Conservation (phyloP, 2,888 invertebrate genomes). For the Panorpa germanica region DNA sequence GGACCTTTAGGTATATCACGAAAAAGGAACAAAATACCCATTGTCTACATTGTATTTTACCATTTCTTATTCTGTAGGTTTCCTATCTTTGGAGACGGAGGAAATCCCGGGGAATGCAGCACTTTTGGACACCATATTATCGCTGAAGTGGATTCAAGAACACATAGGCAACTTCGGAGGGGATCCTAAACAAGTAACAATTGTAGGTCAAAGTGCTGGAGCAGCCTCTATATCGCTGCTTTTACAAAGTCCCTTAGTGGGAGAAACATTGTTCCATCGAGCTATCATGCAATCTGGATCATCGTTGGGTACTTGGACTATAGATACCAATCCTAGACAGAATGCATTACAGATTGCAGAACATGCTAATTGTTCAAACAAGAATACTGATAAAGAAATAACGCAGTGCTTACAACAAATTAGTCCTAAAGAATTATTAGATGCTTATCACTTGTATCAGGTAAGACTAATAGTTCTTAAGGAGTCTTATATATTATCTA, state of each 20-base stretch:
- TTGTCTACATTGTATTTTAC: no score
- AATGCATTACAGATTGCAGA: conserved; percentile 23
- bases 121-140: conserved; percentile 28
- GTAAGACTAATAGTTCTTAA: no score
- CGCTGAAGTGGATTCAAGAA: conserved; percentile 27
- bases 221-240: conserved; percentile 27
- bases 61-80: no score
- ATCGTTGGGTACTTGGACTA: conserved; percentile 27
- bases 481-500: no score
- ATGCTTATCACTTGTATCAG: no score
- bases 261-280: conserved; percentile 26
- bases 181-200: conserved; percentile 25
- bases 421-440: no score
- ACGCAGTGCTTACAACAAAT: no score
- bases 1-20: conserved; percentile 31
- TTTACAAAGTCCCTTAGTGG: conserved; percentile 23
- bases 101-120: conserved; percentile 33
- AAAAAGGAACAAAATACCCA: no score
- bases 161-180: conserved; percentile 31
- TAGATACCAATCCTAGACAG: conserved; percentile 24
- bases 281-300: conserved; percentile 32
- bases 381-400: conserved; percentile 17
- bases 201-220: conserved; percentile 33
- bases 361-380: conserved; percentile 20
- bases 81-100: conserved; percentile 28